phyloP scores from a whole-genome alignment of 2,797 vertebrate genomes.

The Micromesistius poutassou region DNA sequence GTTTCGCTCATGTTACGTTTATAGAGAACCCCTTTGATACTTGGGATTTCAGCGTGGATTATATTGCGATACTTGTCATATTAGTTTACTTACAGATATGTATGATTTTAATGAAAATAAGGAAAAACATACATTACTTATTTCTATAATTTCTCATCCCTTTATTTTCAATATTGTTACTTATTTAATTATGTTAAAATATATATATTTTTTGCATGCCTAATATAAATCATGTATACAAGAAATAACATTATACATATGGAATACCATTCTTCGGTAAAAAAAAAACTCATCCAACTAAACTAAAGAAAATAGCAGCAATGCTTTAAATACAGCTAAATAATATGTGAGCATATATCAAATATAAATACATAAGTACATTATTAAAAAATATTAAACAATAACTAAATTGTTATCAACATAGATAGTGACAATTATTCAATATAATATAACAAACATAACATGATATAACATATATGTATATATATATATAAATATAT shows the following conservation, averaged over 20 bases:
- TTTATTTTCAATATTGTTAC: background rate
- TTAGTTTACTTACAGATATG: background rate
- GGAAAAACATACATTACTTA: background rate
- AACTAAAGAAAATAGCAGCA: background rate
- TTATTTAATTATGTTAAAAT: background rate
- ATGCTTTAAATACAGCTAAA: background rate
- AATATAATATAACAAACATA: background rate
- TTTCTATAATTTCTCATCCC: background rate
- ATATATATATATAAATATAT: background rate
- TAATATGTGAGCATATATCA: background rate
- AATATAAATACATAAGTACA: background rate
- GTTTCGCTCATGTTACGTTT: background rate
- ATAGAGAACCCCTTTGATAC: background rate
- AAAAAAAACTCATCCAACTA: background rate
- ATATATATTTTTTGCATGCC: background rate
- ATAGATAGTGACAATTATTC: background rate
- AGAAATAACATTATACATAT: background rate
- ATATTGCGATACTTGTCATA: background rate
- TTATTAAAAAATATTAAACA: background rate
- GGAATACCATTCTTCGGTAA: background rate
- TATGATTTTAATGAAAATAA: background rate
- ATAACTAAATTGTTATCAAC: background rate
- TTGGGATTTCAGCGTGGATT: background rate
- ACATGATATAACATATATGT: background rate
- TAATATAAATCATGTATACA: background rate